Base-by-base conservation (phyloP, 2,888 invertebrate species). In the Ptilodon capucinus region DNA sequence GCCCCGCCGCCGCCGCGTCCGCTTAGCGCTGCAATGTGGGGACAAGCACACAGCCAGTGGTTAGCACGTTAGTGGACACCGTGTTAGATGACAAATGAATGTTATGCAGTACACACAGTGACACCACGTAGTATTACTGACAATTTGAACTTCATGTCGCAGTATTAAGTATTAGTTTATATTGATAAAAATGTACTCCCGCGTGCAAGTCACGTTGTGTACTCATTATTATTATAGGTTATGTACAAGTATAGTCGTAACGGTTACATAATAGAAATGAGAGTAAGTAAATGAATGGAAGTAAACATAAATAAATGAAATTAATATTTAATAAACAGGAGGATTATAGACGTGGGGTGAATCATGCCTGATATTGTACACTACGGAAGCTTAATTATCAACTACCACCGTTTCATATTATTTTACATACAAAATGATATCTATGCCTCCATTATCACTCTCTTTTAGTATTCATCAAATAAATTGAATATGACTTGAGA, bases 1-100 rank as follows among this genome's bases (percentile, higher is more conserved):
- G 73, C 79, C 74, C 71, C 79, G 79, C 79, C 79, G 78, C 74
- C 80, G 84, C 86, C 79, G 79, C 81, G 83, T 81, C 84, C 85
- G 80, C 80, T 86, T 91, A 91, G 91, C 90, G 91, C 91, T 91
- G 91, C 86, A 91, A 91, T 79, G 87, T 86, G 86, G 86, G 87
- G 84, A 84, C 83, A 87, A 86, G 87, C 86, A 88, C 83, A 86
- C 85, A 84, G 83, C 81, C 82, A 69, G 86, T 86, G 78, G 88
- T 90, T 91, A 88, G 89, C 85, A 81, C 77, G 83, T 90, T 87
- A 89, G 86, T 84, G 80, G 57, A 74, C 54, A 66, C 56, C 51
- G 66, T 72, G 66, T 56, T 73, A 62, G 59, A 58, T 54, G 61
- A 57, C 48, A 42, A 23, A 36, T 57, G 52, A 50, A 4, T 40